Percentiles rank a stretch among this genome's conserved stretches.
phyloP scores from a whole-genome alignment of 2,888 invertebrate species.

The Stenurella melanura region DNA sequence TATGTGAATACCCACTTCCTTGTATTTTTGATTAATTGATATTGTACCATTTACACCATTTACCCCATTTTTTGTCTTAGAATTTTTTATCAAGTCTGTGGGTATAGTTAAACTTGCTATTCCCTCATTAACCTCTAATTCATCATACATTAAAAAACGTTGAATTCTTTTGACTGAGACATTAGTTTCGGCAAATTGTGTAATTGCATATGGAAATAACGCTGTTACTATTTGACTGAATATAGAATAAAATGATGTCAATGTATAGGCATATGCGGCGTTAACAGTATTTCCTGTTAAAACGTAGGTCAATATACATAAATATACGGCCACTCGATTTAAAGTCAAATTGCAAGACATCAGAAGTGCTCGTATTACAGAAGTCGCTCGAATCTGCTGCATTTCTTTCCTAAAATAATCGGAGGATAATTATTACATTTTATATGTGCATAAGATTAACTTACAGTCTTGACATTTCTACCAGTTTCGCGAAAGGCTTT shows the following conservation, averaged over 20 bases:
- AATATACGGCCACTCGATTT: conserved; percentile 87
- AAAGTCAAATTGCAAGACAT: conserved; percentile 83
- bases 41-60: not conserved
- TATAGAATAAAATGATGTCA: conserved; percentile 85
- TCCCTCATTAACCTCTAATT: conserved; percentile 22
- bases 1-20: conserved; percentile 46
- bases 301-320: conserved; percentile 86
- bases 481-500: conserved; percentile 87
- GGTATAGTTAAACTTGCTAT: too few species aligned
- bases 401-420: conserved; percentile 79
- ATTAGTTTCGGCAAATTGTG: conserved; percentile 81
- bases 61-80: not conserved
- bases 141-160: conserved; percentile 74
- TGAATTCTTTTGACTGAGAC: conserved; percentile 73
- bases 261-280: conserved; percentile 82
- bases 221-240: conserved; percentile 81
- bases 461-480: conserved; percentile 78
- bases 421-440: too few species aligned
- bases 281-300: conserved; percentile 76
- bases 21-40: not conserved
- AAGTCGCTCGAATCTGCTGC: conserved; percentile 78
- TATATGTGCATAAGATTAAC: not conserved
- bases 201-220: conserved; percentile 78
- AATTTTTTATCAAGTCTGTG: not conserved
- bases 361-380: conserved; percentile 80